Base-by-base conservation (phyloP, 2,113 vertebrate genomes). In the Ancistrus triradiatus region DNA sequence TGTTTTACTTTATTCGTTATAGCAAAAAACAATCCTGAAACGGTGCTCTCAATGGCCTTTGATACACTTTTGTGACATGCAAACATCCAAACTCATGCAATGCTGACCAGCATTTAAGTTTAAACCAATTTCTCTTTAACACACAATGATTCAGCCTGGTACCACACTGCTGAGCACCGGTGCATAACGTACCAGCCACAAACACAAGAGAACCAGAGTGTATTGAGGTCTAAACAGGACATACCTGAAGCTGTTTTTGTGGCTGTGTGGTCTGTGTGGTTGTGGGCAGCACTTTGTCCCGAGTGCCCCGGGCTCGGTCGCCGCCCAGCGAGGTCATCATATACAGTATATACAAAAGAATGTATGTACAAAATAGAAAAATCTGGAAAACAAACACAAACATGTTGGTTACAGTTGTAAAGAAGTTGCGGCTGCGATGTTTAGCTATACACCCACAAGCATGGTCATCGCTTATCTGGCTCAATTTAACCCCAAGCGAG, bases 301-400 rank as follows among this genome's bases (percentile, higher is more conserved):
- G 87, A 92, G 92, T 87, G 81, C 91, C 89, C 89, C 91, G 91
- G 86, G 89, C 86, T 80, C 93, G 93, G 74, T 97, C 93, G 85
- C 83, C 77, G 88, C 90, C 92, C 90, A 97, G 86, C 1, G 93
- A 95, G 86, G 92, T 96, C 95, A 98, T 98, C 93, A 94, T 97
- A 92, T 92, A 95, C 90, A 95, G 92, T 94, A 97, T 97, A 94
- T 96, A 98, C 93, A 96, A 95, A 96, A 93, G 89, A 95, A 88
- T 66, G 92, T 95, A 93, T 95, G 91, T 95, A 95, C 93, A 98
- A 97, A 95, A 95, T 91, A 96, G 88, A 98, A 98, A 87, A 98
- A 94, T 91, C 95, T 98, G 90, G 37, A 88, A 87, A 47, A 59
- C 19, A 77, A 59, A 28, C 52, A 19, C 42, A 48, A 7, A 47